Evolutionary conservation across 1,140 invertebrate species (phyloP), one percentile per base, ranked within the genome.

Genomic region (Drosophila littoralis): DNA sequence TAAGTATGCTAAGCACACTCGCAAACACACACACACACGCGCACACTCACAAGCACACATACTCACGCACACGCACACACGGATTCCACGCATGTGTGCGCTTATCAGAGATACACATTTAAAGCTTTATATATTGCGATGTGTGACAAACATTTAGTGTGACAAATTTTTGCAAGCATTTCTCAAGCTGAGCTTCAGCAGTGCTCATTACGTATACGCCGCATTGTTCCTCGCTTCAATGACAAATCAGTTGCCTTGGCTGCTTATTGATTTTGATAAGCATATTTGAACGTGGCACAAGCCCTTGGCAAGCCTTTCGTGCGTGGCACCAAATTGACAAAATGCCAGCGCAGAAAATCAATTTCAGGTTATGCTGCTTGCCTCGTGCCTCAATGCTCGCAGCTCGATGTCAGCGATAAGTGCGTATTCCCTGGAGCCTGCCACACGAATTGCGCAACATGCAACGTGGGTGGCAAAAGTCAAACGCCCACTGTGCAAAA

Each of bases 141-240:
- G 51, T 40, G 70, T 33, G 50, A 32, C 43, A 35, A 71, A 75
- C 32, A 59, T 73, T 59, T 60, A 59, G 60, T 73, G 17, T 58
- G 8, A 28, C 28, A 43, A 36, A 55, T 45, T 66, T 52, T n/a
- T 40, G 9, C 35, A 55, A 32, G 3, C 32, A 52, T 36, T 17
- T 36, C n/a, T 36, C 33, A 10, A 17, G 51, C 51, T n/a, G 1
- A 5, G 15, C 33, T 54, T 15, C 7, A 13, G 33, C 74, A 70
- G 76, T 68, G 22, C 79, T 7, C 51, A 73, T 82, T 81, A 86
- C 60, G 79, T 75, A 81, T 85, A 86, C 82, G 82, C 60, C 54
- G 22, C 77, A 7, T 42, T 69, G 70, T 46, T 45, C 10, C 42
- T 13, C 40, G 40, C 55, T 1, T 3, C n/a, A 13, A 45, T 35